phyloP scores from a whole-genome alignment of 2,113 vertebrate species.

The Fulica atra region DNA sequence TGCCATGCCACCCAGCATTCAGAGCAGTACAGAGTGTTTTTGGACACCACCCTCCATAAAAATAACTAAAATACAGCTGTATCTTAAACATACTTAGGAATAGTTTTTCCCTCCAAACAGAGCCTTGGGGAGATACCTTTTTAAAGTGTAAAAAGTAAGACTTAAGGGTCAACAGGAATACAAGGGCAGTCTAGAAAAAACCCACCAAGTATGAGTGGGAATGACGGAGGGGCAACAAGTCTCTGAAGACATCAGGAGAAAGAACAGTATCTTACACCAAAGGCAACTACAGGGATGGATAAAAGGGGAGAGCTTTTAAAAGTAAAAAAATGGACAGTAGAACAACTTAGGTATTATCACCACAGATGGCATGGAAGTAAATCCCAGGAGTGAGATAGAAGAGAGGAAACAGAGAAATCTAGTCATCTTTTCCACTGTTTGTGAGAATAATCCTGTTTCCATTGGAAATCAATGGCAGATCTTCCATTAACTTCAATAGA shows the following conservation, averaged over 20 bases:
- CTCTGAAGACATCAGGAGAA: neutral
- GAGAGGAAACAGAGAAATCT: neutral
- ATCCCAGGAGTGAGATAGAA: neutral
- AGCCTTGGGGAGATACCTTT: neutral
- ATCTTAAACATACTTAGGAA: neutral
- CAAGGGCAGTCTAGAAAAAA: neutral
- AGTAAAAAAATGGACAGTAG: neutral
- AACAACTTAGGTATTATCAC: neutral
- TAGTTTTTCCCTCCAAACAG: neutral
- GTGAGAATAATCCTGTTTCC: neutral
- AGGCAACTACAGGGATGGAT: neutral
- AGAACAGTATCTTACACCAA: neutral
- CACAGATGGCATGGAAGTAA: neutral
- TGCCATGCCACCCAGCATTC: rapidly evolving
- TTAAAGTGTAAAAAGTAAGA: neutral
- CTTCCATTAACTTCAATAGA: neutral
- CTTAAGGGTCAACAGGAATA: neutral
- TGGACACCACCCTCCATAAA: neutral
- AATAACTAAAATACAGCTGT: neutral
- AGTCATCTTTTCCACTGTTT: neutral
- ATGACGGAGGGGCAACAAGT: neutral
- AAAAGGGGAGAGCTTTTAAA: neutral
- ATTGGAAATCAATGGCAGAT: neutral
- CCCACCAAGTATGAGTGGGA: neutral
- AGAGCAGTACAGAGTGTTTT: neutral